These are phyloP conservation scores for Periplaneta americana DNA, from an alignment of 1,140 invertebrate genomes.

Conservation along the genomic window DNA sequence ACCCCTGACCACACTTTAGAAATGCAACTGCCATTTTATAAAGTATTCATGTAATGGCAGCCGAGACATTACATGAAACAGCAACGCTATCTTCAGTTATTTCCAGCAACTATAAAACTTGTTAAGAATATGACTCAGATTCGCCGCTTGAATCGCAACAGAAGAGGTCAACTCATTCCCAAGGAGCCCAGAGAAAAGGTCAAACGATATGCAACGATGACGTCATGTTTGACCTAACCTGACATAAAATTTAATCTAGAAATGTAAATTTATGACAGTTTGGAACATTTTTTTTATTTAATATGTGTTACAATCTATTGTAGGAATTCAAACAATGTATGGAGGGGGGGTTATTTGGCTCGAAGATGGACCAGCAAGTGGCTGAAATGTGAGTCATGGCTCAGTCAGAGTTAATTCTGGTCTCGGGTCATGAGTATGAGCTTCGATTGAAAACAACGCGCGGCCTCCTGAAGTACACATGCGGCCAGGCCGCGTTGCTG, in stretches of 20 bases:
- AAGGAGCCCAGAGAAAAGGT: background rate
- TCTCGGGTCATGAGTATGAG: too few relatives aligned
- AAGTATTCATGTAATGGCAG: too few relatives aligned
- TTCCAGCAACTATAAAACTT: background rate
- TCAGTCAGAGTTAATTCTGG: background rate
- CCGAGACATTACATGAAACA: too few relatives aligned
- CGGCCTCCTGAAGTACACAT: too few relatives aligned
- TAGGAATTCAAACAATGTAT: background rate
- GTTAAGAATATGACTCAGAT: background rate
- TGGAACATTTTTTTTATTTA: background rate
- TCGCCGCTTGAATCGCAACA: background rate
- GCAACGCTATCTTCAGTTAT: background rate
- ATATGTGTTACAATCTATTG: background rate
- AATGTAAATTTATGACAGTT: background rate
- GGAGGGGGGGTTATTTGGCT: background rate
- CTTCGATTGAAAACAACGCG: too few relatives aligned
- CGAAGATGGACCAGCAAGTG: too few relatives aligned
- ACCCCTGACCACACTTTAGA: too few relatives aligned
- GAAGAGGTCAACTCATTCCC: background rate
- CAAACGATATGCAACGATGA: background rate
- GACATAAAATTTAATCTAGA: background rate
- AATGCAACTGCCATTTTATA: too few relatives aligned
- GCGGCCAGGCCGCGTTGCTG: too few relatives aligned
- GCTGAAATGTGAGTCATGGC: background rate
- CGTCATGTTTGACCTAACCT: background rate